phyloP scores from a whole-genome alignment of 2,797 vertebrate species.

The Xenops minutus region DNA sequence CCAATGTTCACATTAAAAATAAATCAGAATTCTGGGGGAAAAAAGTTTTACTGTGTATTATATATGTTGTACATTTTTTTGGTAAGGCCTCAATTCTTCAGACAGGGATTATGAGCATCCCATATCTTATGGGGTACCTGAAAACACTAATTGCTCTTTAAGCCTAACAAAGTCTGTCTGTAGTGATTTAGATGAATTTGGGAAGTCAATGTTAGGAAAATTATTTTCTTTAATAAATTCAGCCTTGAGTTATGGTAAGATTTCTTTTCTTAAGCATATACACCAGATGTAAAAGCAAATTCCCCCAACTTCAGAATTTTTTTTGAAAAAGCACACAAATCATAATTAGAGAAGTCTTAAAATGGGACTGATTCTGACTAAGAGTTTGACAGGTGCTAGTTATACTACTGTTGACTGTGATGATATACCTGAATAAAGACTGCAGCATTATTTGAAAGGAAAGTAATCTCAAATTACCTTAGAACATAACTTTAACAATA shows the following conservation, averaged over 20 bases:
- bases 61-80: not conserved
- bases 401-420: not conserved
- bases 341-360: not conserved
- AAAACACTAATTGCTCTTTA: not conserved
- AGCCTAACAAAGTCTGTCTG: not conserved
- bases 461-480: not conserved
- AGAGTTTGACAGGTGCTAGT: not conserved
- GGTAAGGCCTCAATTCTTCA: not conserved
- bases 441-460: not conserved
- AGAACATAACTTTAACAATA: not conserved
- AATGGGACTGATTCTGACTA: not conserved
- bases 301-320: not conserved
- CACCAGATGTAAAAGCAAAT: not conserved
- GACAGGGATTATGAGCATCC: not conserved
- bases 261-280: not conserved
- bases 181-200: not conserved
- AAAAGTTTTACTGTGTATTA: fast-evolving
- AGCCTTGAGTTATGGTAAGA: not conserved
- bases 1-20: not conserved
- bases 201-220: not conserved
- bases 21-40: not conserved
- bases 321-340: not conserved
- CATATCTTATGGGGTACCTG: not conserved
- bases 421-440: not conserved
- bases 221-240: not conserved